These are phyloP conservation scores for Proales similis DNA, from an alignment of 1,140 invertebrate species.

Conservation along the genomic window DNA sequence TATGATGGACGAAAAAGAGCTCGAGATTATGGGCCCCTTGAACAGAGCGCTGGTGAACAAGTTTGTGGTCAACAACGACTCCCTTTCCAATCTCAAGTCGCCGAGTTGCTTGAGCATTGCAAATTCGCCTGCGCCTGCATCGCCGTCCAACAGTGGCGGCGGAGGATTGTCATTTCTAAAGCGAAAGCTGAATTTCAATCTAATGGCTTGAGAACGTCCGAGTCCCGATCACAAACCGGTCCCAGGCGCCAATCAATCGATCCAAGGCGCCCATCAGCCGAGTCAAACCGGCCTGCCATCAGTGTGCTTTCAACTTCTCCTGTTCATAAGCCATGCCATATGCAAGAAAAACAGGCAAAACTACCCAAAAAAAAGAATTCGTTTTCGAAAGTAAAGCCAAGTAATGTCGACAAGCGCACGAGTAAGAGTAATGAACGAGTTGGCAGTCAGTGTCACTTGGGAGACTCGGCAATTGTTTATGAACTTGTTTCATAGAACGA, in stretches of 20 bases:
- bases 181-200: conserved; percentile 33
- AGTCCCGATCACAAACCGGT: not conserved
- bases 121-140: not conserved
- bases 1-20: conserved; percentile 32
- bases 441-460: no score
- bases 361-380: no score
- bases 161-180: conserved; percentile 36
- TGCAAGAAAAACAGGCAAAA: no score
- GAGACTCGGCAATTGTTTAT: no score
- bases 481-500: no score
- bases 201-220: conserved; percentile 12
- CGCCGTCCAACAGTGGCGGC: not conserved
- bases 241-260: not conserved
- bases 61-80: conserved; percentile 22
- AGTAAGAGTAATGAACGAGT: no score
- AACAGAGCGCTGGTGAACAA: conserved; percentile 29
- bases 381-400: no score
- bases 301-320: no score
- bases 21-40: conserved; percentile 29
- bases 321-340: no score
- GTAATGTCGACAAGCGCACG: no score
- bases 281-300: not conserved
- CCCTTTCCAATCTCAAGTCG: conserved; percentile 20
- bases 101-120: conserved; percentile 17
- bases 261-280: not conserved